These are phyloP conservation scores for Invenusta paracnida DNA, from an alignment of 2,888 invertebrate genomes.

Conservation along the genomic window DNA sequence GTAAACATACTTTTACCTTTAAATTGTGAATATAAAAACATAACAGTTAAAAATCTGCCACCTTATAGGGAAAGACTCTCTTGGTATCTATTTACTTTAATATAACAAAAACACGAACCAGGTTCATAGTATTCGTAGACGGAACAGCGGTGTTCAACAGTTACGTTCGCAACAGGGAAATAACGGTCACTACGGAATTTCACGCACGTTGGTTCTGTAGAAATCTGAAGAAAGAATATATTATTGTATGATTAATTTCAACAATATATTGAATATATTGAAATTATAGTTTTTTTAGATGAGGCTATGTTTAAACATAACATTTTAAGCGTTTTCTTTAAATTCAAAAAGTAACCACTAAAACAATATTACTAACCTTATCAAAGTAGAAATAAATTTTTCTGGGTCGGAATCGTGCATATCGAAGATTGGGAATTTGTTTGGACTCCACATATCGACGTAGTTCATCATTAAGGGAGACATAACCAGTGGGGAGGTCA, in stretches of 20 bases:
- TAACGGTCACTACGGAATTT: constrained; percentile 87
- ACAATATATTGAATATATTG: too few species aligned
- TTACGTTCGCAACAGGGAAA: constrained; percentile 94
- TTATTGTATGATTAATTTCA: background rate
- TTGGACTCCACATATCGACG: constrained; percentile 78
- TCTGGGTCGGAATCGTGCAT: constrained; percentile 75
- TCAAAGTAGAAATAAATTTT: constrained; percentile 88
- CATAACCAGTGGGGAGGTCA: constrained; percentile 56
- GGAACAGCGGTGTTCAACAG: constrained; percentile 78
- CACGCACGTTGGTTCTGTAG: constrained; percentile 70
- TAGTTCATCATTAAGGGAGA: constrained; percentile 69
- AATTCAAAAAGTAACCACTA: too few species aligned
- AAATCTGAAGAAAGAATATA: constrained; percentile 24
- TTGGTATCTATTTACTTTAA: too few species aligned
- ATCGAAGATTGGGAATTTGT: constrained; percentile 73
- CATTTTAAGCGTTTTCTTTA: too few species aligned
- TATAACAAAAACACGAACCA: constrained; percentile 42
- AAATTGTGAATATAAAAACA: too few species aligned
- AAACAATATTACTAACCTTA: constrained; percentile 74
- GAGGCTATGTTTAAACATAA: too few species aligned
- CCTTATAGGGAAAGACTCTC: too few species aligned
- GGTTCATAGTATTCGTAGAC: constrained; percentile 94
- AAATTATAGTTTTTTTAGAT: too few species aligned
- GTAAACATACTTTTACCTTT: too few species aligned
- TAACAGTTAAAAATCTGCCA: too few species aligned